A percentile compares a stretch with the other conserved stretches of the same genome.
Evolutionary conservation across 2,797 vertebrate genomes (phyloP).

Genomic region (Syndactyla subalaris): DNA sequence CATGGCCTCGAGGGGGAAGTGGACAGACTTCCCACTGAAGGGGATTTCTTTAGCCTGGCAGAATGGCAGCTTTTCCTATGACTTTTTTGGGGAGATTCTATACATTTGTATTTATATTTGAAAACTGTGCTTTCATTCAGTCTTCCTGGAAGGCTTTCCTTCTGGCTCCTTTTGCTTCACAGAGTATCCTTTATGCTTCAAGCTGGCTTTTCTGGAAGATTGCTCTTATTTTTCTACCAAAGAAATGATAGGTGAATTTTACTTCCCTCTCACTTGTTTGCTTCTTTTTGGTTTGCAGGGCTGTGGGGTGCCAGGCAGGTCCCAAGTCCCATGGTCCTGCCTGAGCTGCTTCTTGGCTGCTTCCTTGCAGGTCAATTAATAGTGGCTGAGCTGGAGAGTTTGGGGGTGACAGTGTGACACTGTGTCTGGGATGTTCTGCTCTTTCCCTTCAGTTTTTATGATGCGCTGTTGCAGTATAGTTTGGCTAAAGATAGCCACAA

Average conservation of each 20-base stretch:
- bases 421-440: not conserved
- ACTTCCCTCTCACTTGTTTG: not conserved
- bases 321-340: not conserved
- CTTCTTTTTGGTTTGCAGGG: not conserved
- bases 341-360: not conserved
- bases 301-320: not conserved
- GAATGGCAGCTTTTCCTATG: not conserved
- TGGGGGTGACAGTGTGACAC: not conserved
- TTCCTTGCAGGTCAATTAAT: not conserved
- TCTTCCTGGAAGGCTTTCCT: not conserved
- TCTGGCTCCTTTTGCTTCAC: not conserved
- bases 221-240: slow-evolving; percentile 31
- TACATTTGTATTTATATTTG: slow-evolving; percentile 51
- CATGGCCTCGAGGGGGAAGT: not conserved
- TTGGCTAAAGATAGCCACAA: not conserved
- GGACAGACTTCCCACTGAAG: not conserved
- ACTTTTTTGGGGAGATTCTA: not conserved
- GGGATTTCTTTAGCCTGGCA: not conserved
- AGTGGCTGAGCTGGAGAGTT: not conserved
- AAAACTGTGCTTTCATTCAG: slow-evolving; percentile 32
- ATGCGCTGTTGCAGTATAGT: not conserved
- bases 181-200: not conserved
- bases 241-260: not conserved
- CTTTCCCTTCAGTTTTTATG: not conserved
- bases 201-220: slow-evolving; percentile 12